phyloP scores from a whole-genome alignment of 2,888 invertebrate species.

The Galerucella calmariensis region DNA sequence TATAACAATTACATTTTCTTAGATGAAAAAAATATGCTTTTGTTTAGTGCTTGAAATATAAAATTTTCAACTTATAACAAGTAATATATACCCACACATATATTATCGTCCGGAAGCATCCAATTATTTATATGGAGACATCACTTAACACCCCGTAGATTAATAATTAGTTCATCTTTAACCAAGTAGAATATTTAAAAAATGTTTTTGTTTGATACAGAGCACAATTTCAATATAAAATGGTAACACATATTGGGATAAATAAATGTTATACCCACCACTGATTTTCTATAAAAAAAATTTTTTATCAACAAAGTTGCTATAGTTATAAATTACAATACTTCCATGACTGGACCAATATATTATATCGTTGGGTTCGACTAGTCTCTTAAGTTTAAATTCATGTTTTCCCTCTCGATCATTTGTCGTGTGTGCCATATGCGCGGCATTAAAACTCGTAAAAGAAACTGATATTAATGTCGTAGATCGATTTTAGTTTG shows the following conservation, averaged over 20 bases:
- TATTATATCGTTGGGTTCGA: slow-evolving; percentile 57
- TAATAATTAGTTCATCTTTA: slow-evolving; percentile 47
- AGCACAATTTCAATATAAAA: too few species aligned
- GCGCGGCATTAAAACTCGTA: slow-evolving; percentile 15
- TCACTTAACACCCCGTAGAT: slow-evolving; percentile 55
- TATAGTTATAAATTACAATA: slow-evolving; percentile 49
- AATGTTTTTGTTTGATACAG: too few species aligned
- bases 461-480: slow-evolving; percentile 28
- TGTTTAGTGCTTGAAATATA: background rate
- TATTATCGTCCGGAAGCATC: slow-evolving; percentile 53
- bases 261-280: background rate
- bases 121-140: slow-evolving; percentile 58
- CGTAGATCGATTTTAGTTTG: slow-evolving; percentile 33
- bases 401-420: slow-evolving; percentile 52
- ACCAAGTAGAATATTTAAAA: too few species aligned
- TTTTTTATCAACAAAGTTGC: slow-evolving; percentile 45
- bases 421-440: slow-evolving; percentile 46
- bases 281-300: slow-evolving; percentile 22
- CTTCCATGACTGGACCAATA: slow-evolving; percentile 51
- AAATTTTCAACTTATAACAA: slow-evolving; percentile 45
- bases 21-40: background rate
- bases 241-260: too few species aligned
- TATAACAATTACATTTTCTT: too few species aligned
- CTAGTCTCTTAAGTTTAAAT: slow-evolving; percentile 58
- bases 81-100: slow-evolving; percentile 51